Percentiles rank a stretch among this genome's conserved stretches.
Evolutionary conservation across 2,113 vertebrate genomes (phyloP).

Genomic region (Pterocles orientalis): DNA sequence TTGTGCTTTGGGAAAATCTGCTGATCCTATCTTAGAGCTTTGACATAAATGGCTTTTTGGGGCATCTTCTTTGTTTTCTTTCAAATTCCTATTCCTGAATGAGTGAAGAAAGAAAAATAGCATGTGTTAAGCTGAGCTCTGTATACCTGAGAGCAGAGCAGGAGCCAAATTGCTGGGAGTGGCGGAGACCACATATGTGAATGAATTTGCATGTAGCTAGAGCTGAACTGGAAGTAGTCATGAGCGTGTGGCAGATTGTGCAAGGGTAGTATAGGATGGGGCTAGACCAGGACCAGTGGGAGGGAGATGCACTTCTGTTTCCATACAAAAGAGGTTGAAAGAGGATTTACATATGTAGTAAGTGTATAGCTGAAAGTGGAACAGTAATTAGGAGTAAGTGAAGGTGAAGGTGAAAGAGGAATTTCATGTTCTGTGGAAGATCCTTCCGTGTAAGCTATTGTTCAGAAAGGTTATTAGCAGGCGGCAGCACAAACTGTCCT

Average conservation of each 20-base stretch:
- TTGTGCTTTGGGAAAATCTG: neutral
- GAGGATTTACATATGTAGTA: constrained; percentile 39
- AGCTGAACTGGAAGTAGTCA: neutral
- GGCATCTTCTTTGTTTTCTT: neutral
- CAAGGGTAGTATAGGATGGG: neutral
- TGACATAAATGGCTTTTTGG: neutral
- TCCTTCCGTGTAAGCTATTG: constrained; percentile 60
- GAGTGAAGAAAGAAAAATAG: neutral
- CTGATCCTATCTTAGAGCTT: neutral
- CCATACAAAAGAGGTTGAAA: neutral
- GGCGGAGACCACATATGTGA: neutral
- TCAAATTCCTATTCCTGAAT: neutral
- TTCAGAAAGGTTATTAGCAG: constrained; percentile 64
- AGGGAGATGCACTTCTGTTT: neutral
- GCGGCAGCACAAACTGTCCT: constrained; percentile 56
- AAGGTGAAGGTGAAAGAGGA: constrained; percentile 57
- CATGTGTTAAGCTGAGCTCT: neutral
- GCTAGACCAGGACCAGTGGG: neutral
- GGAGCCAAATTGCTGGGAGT: neutral
- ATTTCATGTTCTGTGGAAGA: constrained; percentile 60
- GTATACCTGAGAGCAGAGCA: neutral
- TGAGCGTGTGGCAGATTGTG: neutral
- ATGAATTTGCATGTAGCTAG: neutral
- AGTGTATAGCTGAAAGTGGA: neutral
- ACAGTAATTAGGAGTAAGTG: constrained; percentile 57